Percentiles rank a stretch among this genome's conserved stretches.
Evolutionary conservation across 2,888 invertebrate genomes (phyloP).

Genomic region (Phalera bucephala): DNA sequence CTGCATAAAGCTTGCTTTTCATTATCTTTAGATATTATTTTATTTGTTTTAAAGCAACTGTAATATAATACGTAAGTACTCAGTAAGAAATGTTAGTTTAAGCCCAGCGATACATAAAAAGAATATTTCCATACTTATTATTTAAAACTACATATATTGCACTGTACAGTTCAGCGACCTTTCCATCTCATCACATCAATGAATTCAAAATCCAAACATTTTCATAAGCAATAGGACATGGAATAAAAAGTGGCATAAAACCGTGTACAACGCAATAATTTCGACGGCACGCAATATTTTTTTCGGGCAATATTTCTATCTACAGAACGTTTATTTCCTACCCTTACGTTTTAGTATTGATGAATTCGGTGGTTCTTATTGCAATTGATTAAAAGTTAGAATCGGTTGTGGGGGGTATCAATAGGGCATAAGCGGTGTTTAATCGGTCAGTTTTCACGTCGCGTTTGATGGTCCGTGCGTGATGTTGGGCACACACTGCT

Average conservation of each 20-base stretch:
- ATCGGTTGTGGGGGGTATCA: slow-evolving; percentile 22
- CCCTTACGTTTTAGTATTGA: slow-evolving; percentile 9
- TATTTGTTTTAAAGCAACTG: too few species aligned
- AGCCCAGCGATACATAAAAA: too few species aligned
- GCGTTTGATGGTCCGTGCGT: slow-evolving; percentile 50
- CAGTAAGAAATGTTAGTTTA: too few species aligned
- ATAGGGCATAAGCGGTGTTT: slow-evolving; percentile 39
- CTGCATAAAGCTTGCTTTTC: too few species aligned
- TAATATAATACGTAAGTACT: too few species aligned
- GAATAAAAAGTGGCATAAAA: slow-evolving; percentile 33
- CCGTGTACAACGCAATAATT: slow-evolving; percentile 41
- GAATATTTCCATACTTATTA: too few species aligned
- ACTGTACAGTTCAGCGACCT: too few species aligned
- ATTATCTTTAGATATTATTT: too few species aligned
- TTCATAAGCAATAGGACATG: slow-evolving; percentile 18
- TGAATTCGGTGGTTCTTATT: slow-evolving; percentile 17
- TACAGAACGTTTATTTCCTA: slow-evolving; percentile 27
- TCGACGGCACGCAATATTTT: slow-evolving; percentile 47
- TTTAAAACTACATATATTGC: too few species aligned
- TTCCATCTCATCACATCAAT: too few species aligned
- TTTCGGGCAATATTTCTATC: slow-evolving; percentile 44
- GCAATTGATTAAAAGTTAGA: slow-evolving; percentile 22
- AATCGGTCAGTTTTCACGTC: slow-evolving; percentile 57
- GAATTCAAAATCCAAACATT: slow-evolving; percentile 22
- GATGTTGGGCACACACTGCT: slow-evolving; percentile 41